A percentile compares a stretch with the other conserved stretches of the same genome.
Conservation (phyloP, 1,140 invertebrate genomes). For the Chrysomallon squamiferum region DNA sequence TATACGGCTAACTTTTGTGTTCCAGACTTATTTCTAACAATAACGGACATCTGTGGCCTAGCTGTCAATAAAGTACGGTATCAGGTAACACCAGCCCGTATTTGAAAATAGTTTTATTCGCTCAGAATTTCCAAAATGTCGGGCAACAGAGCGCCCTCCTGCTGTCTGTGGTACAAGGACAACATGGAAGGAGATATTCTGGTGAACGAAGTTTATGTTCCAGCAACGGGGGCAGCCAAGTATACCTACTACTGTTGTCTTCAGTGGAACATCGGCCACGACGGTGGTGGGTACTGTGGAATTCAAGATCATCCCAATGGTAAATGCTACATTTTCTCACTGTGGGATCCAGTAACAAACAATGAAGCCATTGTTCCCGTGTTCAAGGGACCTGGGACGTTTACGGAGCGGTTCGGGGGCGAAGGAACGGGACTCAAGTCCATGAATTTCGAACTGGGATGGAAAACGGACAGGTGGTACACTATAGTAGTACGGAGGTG, state of each 20-base stretch:
- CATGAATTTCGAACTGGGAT: conserved; percentile 33
- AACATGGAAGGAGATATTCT: conserved; percentile 26
- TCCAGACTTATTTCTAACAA: too few species aligned
- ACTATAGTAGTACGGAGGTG: conserved; percentile 29
- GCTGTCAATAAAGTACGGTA: too few species aligned
- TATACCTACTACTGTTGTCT: conserved; percentile 36
- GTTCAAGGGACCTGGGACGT: conserved; percentile 24
- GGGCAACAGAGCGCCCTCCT: conserved; percentile 27
- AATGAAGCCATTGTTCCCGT: conserved; percentile 19
- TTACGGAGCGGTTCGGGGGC: conserved; percentile 24
- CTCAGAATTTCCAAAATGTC: too few species aligned
- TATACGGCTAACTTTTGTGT: too few species aligned
- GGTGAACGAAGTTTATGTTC: conserved; percentile 32
- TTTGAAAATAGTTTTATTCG: too few species aligned
- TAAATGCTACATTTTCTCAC: conserved; percentile 30
- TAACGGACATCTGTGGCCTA: too few species aligned
- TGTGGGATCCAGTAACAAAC: conserved; percentile 26
- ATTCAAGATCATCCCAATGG: conserved; percentile 36
- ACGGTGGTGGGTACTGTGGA: conserved; percentile 38
- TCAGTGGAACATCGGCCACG: conserved; percentile 31
- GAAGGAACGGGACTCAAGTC: conserved; percentile 34
- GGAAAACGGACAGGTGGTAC: conserved; percentile 36
- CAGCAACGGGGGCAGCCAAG: conserved; percentile 14
- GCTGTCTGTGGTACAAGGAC: conserved; percentile 23
- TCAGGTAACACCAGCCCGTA: too few species aligned